Evolutionary conservation across 2,797 vertebrate species (phyloP).

Genomic region (Epinephelus awoara): DNA sequence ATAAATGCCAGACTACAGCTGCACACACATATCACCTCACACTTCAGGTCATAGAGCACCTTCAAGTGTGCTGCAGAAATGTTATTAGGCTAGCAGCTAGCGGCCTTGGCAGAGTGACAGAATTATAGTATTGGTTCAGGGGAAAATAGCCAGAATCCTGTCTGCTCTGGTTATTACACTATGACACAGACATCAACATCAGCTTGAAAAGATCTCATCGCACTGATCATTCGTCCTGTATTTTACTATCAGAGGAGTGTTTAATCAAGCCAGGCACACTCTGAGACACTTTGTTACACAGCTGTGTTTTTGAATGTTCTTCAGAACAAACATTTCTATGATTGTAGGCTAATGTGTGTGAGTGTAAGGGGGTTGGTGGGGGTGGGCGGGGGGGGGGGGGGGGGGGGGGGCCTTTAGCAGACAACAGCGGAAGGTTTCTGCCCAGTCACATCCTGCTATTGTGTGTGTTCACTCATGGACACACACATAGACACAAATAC

Average conservation of each 20-base stretch:
- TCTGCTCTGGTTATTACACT: constrained; percentile 14
- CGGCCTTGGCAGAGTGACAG: constrained; percentile 68
- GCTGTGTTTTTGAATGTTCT: neutral
- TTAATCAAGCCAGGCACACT: constrained; percentile 10
- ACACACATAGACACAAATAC: constrained; percentile 9
- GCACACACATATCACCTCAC: constrained; percentile 51
- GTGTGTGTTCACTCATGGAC: constrained; percentile 60
- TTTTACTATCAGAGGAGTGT: constrained; percentile 4
- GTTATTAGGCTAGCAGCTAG: constrained; percentile 63
- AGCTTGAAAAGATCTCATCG: constrained; percentile 16
- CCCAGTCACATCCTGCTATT: constrained; percentile 80
- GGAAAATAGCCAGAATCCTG: constrained; percentile 22
- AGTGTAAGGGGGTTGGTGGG: neutral
- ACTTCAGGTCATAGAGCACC: constrained; percentile 47
- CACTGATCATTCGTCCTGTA: constrained; percentile 12
- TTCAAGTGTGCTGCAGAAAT: constrained; percentile 42
- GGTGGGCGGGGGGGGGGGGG: too few species aligned
- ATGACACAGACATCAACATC: constrained; percentile 37
- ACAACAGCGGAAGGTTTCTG: constrained; percentile 67
- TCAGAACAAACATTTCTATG: constrained; percentile 25
- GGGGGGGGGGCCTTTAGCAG: constrained; percentile 61
- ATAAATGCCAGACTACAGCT: constrained; percentile 50
- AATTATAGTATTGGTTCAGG: constrained; percentile 51
- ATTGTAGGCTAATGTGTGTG: constrained; percentile 6
- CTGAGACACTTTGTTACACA: neutral